A percentile compares a stretch with the other conserved stretches of the same genome.
phyloP scores from a whole-genome alignment of 2,888 invertebrate genomes.

The Ophraella communa region DNA sequence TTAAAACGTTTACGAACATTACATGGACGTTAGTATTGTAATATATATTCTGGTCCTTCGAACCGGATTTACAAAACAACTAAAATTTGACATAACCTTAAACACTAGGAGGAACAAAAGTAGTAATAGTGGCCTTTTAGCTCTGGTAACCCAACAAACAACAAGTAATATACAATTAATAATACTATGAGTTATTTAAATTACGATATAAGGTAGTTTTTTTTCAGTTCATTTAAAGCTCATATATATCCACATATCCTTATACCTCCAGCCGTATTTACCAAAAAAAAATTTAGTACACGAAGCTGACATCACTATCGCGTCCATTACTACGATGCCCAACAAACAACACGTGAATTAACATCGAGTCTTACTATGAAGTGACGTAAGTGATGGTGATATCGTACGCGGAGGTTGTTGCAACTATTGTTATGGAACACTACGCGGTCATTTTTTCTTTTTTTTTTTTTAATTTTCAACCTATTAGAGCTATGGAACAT shows the following conservation, averaged over 20 bases:
- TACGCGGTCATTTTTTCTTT: conserved; percentile 50
- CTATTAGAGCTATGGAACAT: conserved; percentile 44
- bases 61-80: too few relatives aligned
- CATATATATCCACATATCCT: conserved; percentile 37
- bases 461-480: too few relatives aligned
- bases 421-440: conserved; percentile 47
- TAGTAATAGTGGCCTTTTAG: conserved; percentile 17
- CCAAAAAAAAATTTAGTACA: too few relatives aligned
- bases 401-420: background rate
- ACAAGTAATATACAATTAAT: conserved; percentile 58
- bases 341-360: background rate
- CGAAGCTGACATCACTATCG: too few relatives aligned
- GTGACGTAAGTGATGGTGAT: background rate
- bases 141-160: conserved; percentile 56
- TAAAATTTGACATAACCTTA: too few relatives aligned
- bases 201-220: conserved; percentile 51
- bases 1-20: too few relatives aligned
- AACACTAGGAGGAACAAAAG: too few relatives aligned
- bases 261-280: background rate
- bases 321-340: background rate
- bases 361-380: background rate
- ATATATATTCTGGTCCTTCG: background rate
- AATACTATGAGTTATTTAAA: conserved; percentile 55
- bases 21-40: too few relatives aligned
- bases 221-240: conserved; percentile 57